Evolutionary conservation across 2,113 vertebrate species (phyloP).

Genomic region (Tichodroma muraria): DNA sequence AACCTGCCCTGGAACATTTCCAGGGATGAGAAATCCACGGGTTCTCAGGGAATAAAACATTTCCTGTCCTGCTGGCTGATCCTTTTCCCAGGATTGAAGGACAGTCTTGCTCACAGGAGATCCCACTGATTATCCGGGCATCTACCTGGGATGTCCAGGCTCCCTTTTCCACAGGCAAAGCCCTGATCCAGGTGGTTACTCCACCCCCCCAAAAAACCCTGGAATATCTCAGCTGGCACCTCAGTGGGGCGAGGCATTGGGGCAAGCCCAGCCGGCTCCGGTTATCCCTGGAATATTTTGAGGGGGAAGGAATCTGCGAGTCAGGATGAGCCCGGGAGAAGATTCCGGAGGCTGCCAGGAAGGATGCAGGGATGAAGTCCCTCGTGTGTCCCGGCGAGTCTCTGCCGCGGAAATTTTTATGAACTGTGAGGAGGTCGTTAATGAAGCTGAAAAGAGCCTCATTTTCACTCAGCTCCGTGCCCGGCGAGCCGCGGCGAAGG

Average conservation of each 20-base stretch:
- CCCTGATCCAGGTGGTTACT: rapidly evolving
- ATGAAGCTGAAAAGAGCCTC: slow-evolving; percentile 1
- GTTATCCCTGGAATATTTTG: neutral
- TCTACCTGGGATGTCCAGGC: rapidly evolving
- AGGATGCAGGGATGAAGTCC: neutral
- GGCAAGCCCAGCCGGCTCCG: neutral
- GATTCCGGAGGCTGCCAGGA: neutral
- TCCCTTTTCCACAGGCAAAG: neutral
- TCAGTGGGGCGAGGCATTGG: neutral
- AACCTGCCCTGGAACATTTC: neutral
- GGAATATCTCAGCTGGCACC: neutral
- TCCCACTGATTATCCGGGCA: neutral
- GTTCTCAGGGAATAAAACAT: neutral
- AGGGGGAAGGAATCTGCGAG: neutral
- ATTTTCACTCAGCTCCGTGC: neutral
- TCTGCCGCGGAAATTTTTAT: neutral
- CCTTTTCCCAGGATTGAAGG: neutral
- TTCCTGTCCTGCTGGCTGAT: neutral
- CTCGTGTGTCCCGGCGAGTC: neutral
- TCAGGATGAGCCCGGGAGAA: neutral
- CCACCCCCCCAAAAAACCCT: too few relatives aligned
- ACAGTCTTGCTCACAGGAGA: rapidly evolving
- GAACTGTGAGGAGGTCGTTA: neutral
- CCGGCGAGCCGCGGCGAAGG: neutral
- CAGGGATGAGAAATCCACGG: neutral